Conservation (phyloP, 2,797 vertebrate genomes). For the Acomys russatus region DNA sequence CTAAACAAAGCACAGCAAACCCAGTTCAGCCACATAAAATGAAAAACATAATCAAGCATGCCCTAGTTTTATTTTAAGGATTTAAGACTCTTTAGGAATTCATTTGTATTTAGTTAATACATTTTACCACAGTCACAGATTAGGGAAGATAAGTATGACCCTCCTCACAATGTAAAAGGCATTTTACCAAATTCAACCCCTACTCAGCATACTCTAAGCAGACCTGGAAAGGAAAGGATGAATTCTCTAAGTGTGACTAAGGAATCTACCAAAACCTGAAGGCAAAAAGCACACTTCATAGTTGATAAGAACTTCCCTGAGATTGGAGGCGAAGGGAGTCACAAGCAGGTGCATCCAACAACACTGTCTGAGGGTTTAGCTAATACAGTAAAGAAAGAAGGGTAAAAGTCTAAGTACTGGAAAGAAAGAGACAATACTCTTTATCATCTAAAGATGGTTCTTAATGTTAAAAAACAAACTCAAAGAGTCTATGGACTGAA, state of each 20-base stretch:
- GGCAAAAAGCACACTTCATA: neutral
- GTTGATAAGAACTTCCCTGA: neutral
- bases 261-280: constrained; percentile 16
- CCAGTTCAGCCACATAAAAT: constrained; percentile 18
- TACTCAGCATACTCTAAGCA: constrained; percentile 1
- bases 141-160: neutral
- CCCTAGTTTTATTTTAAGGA: constrained; percentile 49
- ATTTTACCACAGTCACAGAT: neutral
- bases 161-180: neutral
- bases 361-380: neutral
- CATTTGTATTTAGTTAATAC: neutral
- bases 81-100: neutral
- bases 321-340: neutral
- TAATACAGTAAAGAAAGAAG: neutral
- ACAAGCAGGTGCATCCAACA: neutral
- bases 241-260: neutral
- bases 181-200: constrained; percentile 11
- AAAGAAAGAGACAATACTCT: neutral
- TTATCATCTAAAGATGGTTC: neutral
- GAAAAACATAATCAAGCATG: constrained; percentile 3
- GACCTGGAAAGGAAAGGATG: neutral
- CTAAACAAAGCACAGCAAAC: constrained; percentile 43
- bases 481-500: neutral
- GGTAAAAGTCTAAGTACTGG: neutral
- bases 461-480: neutral